Evolutionary conservation across 2,113 vertebrate species (phyloP).

Genomic region (Kryptolebias marmoratus): DNA sequence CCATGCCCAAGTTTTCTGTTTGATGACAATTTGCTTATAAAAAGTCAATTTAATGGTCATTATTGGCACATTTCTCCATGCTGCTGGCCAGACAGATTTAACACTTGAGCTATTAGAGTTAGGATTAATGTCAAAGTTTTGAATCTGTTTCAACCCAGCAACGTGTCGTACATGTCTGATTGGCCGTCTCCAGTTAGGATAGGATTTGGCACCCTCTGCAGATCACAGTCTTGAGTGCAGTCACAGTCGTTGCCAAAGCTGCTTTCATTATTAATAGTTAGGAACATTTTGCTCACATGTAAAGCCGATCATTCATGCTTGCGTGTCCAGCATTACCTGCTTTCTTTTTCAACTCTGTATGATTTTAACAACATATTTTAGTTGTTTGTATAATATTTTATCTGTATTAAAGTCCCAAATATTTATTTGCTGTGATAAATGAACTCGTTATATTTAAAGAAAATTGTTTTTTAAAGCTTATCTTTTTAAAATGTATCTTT

Average conservation of each 20-base stretch:
- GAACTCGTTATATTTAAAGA: too few species aligned
- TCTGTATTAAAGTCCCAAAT: too few species aligned
- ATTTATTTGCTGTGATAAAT: too few species aligned
- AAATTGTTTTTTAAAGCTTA: neutral
- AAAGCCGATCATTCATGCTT: too few species aligned
- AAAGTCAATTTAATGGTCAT: slow-evolving; percentile 27
- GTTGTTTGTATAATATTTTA: neutral
- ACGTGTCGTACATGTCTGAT: neutral
- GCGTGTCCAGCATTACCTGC: neutral
- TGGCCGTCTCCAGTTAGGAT: slow-evolving; percentile 2
- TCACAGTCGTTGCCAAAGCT: neutral
- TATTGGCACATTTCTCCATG: slow-evolving; percentile 22
- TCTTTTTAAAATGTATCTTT: neutral
- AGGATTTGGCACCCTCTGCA: slow-evolving; percentile 48
- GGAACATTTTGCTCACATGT: too few species aligned
- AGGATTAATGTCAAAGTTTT: slow-evolving; percentile 24
- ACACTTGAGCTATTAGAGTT: slow-evolving; percentile 10
- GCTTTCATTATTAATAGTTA: too few species aligned
- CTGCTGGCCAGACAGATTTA: slow-evolving; percentile 32
- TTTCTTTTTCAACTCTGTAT: neutral
- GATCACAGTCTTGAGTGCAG: slow-evolving; percentile 2
- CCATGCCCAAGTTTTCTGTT: slow-evolving; percentile 5
- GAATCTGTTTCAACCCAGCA: slow-evolving; percentile 22
- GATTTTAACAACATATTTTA: neutral
- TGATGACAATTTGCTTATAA: slow-evolving; percentile 12